A percentile compares a stretch with the other conserved stretches of the same genome.
Evolutionary conservation across 2,888 invertebrate genomes (phyloP).

Genomic region (Pachycephus smyrnensis): DNA sequence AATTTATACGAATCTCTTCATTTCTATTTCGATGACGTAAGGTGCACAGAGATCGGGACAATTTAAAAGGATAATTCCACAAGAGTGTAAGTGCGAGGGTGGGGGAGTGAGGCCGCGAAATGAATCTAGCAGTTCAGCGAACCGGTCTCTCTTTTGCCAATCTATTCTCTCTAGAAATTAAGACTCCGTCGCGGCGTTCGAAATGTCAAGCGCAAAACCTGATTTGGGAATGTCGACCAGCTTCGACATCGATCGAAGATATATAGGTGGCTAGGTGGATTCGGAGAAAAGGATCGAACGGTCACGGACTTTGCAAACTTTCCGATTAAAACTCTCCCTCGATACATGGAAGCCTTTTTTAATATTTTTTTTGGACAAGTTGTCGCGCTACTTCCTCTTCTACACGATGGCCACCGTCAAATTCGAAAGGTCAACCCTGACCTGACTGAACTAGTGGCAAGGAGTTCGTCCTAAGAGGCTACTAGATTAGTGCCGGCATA

Average conservation of each 20-base stretch:
- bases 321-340: not conserved
- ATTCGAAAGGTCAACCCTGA: not conserved
- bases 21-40: not conserved
- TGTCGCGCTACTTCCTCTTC: no score
- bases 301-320: not conserved
- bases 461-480: not conserved
- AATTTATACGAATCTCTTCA: not conserved
- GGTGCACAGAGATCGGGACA: not conserved
- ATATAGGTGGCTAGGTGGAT: not conserved
- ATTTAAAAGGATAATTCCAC: no score
- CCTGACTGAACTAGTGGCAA: not conserved
- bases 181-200: conserved; percentile 27
- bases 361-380: not conserved
- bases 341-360: not conserved
- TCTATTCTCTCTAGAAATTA: conserved; percentile 25
- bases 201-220: conserved; percentile 54
- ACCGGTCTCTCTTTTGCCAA: not conserved
- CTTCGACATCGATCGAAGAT: not conserved
- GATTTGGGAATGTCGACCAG: conserved; percentile 49
- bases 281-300: not conserved
- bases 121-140: not conserved
- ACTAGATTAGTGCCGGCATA: not conserved
- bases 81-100: no score
- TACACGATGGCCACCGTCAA: not conserved
- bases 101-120: not conserved